A percentile compares a stretch with the other conserved stretches of the same genome.
These are phyloP conservation scores for Sarcoramphus papa DNA, from an alignment of 2,797 vertebrate species.

Conservation along the genomic window DNA sequence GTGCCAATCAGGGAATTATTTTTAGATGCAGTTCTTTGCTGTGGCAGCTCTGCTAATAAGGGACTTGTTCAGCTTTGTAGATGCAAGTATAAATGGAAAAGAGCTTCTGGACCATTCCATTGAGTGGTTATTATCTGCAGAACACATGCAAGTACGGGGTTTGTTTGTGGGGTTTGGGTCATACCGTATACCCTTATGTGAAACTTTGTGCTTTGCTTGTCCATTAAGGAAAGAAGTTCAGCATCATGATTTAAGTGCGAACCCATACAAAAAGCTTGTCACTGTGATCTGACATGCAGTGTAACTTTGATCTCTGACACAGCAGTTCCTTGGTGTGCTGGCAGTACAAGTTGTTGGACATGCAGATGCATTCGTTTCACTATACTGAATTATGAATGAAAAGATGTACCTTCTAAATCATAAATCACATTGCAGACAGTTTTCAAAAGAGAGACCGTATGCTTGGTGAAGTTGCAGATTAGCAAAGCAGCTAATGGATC, in stretches of 20 bases:
- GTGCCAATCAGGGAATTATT: background rate
- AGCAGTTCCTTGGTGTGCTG: background rate
- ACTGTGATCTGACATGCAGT: accelerated
- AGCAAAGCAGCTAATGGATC: background rate
- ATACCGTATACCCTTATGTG: accelerated
- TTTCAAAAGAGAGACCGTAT: background rate
- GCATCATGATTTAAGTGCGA: background rate
- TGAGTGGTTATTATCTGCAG: background rate
- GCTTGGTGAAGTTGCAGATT: background rate
- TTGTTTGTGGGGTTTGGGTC: background rate
- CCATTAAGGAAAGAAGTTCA: background rate
- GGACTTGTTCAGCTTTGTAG: background rate
- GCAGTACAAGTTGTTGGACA: background rate
- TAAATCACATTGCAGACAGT: background rate
- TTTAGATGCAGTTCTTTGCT: background rate
- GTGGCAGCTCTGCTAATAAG: background rate
- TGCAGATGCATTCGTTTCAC: background rate
- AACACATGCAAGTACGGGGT: background rate
- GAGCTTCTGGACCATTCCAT: background rate
- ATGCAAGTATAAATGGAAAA: background rate
- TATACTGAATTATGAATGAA: background rate
- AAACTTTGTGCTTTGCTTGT: background rate
- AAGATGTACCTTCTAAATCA: background rate
- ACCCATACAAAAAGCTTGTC: background rate
- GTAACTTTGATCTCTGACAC: background rate